A percentile compares a stretch with the other conserved stretches of the same genome.
phyloP scores from a whole-genome alignment of 2,113 vertebrate species.

The Ursus arctos region DNA sequence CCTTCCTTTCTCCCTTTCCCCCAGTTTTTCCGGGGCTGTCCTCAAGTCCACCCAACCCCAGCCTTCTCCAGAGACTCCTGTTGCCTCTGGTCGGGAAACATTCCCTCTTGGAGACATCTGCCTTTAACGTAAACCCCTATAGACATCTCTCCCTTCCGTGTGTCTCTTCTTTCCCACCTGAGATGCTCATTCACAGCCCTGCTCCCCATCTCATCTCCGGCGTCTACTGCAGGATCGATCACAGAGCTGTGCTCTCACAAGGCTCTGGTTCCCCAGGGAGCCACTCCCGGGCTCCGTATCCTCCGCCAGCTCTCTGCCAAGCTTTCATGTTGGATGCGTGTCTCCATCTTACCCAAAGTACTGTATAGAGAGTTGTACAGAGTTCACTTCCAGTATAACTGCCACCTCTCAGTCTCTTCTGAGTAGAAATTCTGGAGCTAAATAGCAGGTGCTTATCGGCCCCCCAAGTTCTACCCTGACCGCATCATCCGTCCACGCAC shows the following conservation, averaged over 20 bases:
- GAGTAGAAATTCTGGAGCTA: not conserved
- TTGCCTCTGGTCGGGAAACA: not conserved
- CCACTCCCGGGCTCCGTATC: not conserved
- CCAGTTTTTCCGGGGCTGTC: no score
- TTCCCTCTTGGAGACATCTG: not conserved
- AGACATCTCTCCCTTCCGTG: not conserved
- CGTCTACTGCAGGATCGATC: not conserved
- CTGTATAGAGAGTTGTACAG: not conserved
- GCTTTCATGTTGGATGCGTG: not conserved
- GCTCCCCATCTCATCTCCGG: not conserved
- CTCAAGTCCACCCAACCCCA: not conserved
- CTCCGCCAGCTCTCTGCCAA: not conserved
- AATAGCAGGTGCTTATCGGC: not conserved
- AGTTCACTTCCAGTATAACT: not conserved
- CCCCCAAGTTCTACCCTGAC: not conserved
- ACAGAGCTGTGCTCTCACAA: no score
- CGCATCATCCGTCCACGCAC: not conserved
- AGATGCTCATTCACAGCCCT: not conserved
- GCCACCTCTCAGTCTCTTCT: not conserved
- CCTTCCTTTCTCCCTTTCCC: no score
- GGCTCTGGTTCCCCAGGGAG: not conserved
- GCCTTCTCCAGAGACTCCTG: not conserved
- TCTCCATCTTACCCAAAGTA: not conserved
- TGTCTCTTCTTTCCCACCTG: not conserved
- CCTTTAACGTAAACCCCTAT: not conserved